Percentiles rank a stretch among this genome's conserved stretches.
Conservation (phyloP, 2,113 vertebrate genomes). For the Zosterops hypoxanthus region DNA sequence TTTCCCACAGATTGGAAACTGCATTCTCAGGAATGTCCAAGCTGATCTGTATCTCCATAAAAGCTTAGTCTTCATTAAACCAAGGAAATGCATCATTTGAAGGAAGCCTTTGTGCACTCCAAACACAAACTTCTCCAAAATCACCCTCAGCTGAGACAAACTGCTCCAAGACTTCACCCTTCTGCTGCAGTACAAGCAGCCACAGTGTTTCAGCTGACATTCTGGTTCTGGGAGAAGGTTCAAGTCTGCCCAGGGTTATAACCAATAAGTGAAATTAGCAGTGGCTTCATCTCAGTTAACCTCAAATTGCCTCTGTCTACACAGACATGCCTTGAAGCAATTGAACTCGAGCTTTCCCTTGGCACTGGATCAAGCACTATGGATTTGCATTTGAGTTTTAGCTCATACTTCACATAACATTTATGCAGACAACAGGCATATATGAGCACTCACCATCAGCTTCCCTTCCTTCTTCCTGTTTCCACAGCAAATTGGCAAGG, state of each 20-base stretch:
- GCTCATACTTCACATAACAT: background rate
- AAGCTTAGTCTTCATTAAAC: background rate
- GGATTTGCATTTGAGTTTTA: conserved; percentile 45
- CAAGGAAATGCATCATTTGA: background rate
- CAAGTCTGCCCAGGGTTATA: conserved; percentile 26
- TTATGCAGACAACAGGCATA: background rate
- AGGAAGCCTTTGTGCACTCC: background rate
- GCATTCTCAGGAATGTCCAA: background rate
- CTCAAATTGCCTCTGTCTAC: conserved; percentile 50
- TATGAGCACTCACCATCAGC: background rate
- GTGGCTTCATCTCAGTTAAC: conserved; percentile 58
- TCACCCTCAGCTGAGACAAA: background rate
- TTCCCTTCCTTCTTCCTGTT: background rate
- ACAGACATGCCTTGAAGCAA: background rate
- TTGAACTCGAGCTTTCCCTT: background rate
- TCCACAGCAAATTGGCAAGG: background rate
- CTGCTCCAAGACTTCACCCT: background rate
- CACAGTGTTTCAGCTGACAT: conserved; percentile 18
- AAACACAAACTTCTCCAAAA: background rate
- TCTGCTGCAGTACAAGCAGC: background rate
- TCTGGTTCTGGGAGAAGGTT: background rate
- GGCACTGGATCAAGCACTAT: conserved; percentile 28
- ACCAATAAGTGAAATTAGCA: conserved; percentile 45
- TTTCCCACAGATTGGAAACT: background rate
- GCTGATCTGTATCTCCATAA: background rate